Conservation (phyloP, 2,888 invertebrate species). For the Drosophila kanekoi region DNA sequence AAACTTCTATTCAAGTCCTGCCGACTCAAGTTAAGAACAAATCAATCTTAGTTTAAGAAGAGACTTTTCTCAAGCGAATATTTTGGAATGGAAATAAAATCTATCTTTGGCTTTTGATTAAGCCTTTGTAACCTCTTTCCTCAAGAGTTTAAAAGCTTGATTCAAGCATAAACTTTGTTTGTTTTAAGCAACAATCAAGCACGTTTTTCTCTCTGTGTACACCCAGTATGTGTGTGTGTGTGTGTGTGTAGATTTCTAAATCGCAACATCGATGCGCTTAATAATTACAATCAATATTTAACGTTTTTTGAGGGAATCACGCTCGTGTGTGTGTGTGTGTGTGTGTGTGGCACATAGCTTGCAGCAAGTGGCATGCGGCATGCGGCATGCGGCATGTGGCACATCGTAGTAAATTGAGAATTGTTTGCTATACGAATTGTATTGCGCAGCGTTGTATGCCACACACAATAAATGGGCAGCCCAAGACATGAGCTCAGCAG, state of each 20-base stretch:
- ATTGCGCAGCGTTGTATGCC: constrained; percentile 6
- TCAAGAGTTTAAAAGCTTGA: too few relatives aligned
- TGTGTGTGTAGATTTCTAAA: background rate
- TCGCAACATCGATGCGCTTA: constrained; percentile 2
- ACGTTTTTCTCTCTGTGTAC: too few relatives aligned
- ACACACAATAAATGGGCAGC: constrained; percentile 13
- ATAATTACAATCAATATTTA: constrained; percentile 26
- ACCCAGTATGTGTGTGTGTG: background rate
- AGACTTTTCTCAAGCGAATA: too few relatives aligned
- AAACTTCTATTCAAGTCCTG: too few relatives aligned
- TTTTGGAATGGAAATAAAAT: too few relatives aligned
- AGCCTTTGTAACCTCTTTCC: too few relatives aligned
- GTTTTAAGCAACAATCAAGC: too few relatives aligned
- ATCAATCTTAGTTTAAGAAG: too few relatives aligned
- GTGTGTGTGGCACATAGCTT: background rate
- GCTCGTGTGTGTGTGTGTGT: background rate
- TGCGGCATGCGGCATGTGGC: constrained; percentile 8
- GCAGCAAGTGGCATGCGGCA: constrained; percentile 4
- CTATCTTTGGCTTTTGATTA: too few relatives aligned
- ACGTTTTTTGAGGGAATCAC: background rate
- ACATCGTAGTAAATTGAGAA: constrained; percentile 8
- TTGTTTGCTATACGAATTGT: constrained; percentile 2
- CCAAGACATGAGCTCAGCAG: constrained; percentile 8
- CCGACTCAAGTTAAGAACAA: too few relatives aligned
- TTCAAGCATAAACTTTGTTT: too few relatives aligned